Evolutionary conservation across 2,113 vertebrate genomes (phyloP).

Genomic region (Aleadryas rufinucha): DNA sequence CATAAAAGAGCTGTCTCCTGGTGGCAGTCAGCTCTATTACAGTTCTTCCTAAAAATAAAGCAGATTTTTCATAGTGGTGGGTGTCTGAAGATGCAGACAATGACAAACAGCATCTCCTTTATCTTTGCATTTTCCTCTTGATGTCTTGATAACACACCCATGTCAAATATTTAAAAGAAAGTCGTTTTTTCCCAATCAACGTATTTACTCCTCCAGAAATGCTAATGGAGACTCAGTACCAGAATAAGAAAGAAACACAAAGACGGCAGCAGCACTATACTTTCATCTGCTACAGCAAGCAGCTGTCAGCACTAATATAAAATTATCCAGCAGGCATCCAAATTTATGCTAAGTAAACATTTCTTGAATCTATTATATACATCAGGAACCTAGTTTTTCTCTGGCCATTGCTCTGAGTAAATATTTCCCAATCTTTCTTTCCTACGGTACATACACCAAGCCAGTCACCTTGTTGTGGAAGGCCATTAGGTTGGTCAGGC

Average conservation of each 20-base stretch:
- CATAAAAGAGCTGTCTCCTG: not conserved
- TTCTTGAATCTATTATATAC: not conserved
- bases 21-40: not conserved
- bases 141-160: not conserved
- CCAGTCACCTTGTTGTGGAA: not conserved
- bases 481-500: not conserved
- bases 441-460: not conserved
- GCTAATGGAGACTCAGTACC: not conserved
- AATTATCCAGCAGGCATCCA: not conserved
- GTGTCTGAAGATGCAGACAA: not conserved
- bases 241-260: not conserved
- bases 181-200: not conserved
- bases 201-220: conserved; percentile 23
- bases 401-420: not conserved
- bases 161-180: conserved; percentile 27
- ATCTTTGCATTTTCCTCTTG: conserved; percentile 22
- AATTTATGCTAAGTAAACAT: conserved; percentile 20
- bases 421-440: not conserved
- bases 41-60: conserved; percentile 51
- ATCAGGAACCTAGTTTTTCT: not conserved
- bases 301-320: not conserved
- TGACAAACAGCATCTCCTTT: conserved; percentile 32
- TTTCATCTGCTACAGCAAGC: conserved; percentile 34
- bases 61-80: not conserved
- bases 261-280: not conserved